Base-by-base conservation (phyloP, 2,113 vertebrate species). In the Prinia subflava region DNA sequence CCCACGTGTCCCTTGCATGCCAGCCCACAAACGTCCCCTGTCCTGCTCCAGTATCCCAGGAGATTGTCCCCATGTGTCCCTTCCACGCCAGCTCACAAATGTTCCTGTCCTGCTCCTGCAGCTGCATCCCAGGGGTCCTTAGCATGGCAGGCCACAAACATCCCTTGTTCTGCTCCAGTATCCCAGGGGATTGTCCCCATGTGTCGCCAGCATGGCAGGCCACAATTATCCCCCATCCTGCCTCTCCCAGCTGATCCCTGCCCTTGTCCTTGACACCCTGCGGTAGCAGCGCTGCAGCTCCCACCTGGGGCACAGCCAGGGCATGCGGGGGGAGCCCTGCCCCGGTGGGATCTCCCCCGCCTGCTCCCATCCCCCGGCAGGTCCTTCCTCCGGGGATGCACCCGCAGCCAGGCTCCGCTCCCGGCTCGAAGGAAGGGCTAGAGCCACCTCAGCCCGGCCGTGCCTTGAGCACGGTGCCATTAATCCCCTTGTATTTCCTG, bases 401-500 rank as follows among this genome's bases (percentile, higher is more conserved):
- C 30, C 22, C 2, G 6, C 62, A n/a, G 77, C 33, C 64, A 4
- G 62, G 27, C 52, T 27, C 10, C 0, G 1, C 77, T 11, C 24
- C 91, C 10, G 57, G 44, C 65, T 53, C 1, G 0, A 2, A 24
- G 81, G 77, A 56, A 55, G 42, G 64, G 50, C 69, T 19, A 42
- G 80, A 65, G 44, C 46, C 2, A 6, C 18, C 68, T 22, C 77
- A 63, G 86, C 6, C 1, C 13, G 81, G 50, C 83, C 20, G 14
- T 79, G 70, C 91, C 83, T 69, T 1, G 15, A 94, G 82, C 81
- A 69, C 23, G 37, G 17, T 84, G 64, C n/a, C 2, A 95, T 95
- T 90, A 96, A 95, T 95, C 84, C 94, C 77, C 89, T 95, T 95
- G 94, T 94, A 95, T 97, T 97, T 97, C 96, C 95, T 95, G 95